These are phyloP conservation scores for Psittacula cyanocephala DNA, from an alignment of 2,113 vertebrate species.

Conservation along the genomic window DNA sequence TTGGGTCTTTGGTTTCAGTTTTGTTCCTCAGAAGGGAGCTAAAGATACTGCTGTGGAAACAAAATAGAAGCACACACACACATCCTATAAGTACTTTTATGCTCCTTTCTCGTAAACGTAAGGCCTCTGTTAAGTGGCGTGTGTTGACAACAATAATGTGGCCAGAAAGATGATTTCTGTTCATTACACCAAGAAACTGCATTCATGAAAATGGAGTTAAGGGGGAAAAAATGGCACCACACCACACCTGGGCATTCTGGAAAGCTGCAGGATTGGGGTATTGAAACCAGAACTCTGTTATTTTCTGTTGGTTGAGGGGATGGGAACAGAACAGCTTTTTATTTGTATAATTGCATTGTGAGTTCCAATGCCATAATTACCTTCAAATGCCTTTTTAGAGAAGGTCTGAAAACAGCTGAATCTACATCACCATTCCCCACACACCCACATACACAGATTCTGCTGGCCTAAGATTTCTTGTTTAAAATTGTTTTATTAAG, in stretches of 20 bases:
- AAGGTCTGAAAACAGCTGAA: not conserved
- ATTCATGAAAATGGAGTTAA: not conserved
- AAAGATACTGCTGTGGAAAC: not conserved
- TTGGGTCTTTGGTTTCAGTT: not conserved
- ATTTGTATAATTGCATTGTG: not conserved
- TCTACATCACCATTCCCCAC: fast-evolving
- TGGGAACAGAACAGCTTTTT: not conserved
- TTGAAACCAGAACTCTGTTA: not conserved
- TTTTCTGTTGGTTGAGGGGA: not conserved
- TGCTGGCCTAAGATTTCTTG: not conserved
- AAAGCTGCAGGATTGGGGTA: not conserved
- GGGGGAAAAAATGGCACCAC: too few species aligned
- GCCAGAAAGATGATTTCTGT: not conserved
- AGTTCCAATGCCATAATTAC: not conserved
- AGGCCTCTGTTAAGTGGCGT: not conserved
- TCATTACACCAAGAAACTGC: not conserved
- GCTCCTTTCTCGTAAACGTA: not conserved
- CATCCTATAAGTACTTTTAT: not conserved
- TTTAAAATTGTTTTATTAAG: not conserved
- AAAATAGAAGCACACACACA: not conserved
- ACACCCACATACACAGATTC: not conserved
- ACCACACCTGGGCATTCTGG: too few species aligned
- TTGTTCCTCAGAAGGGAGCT: not conserved
- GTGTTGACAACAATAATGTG: not conserved
- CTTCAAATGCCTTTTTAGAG: not conserved